Percentiles rank a stretch among this genome's conserved stretches.
Conservation (phyloP, 2,797 vertebrate species). For the Ptychadena robeensis region DNA sequence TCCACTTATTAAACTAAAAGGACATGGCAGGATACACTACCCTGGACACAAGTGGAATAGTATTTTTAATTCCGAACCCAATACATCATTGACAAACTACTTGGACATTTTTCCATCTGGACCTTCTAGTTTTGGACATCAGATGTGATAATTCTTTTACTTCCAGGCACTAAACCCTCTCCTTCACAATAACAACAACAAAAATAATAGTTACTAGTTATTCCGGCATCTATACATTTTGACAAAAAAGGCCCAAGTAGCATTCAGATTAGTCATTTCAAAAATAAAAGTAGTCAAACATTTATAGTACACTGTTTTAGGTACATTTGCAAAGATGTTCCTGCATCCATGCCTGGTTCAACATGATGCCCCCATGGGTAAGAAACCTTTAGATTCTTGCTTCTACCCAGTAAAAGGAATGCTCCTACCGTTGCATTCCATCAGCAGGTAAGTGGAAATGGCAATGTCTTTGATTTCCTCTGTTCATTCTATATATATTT, state of each 20-base stretch:
- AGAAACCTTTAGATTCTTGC: conserved; percentile 73
- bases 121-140: conserved; percentile 7
- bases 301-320: conserved; percentile 62
- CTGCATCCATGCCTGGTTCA: conserved; percentile 70
- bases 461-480: conserved; percentile 78
- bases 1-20: conserved; percentile 58
- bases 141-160: conserved; percentile 10
- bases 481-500: conserved; percentile 76
- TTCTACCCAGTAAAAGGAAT: conserved; percentile 74
- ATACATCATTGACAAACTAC: conserved; percentile 21
- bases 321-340: conserved; percentile 67
- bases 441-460: conserved; percentile 81
- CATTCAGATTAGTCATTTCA: conserved; percentile 63
- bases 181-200: conserved; percentile 55
- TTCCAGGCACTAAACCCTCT: conserved; percentile 48
- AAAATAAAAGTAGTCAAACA: conserved; percentile 64
- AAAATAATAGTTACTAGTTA: conserved; percentile 59
- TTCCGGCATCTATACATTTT: conserved; percentile 61
- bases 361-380: conserved; percentile 63
- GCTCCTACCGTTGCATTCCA: conserved; percentile 77
- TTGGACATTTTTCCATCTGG: conserved; percentile 13
- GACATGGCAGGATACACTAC: conserved; percentile 56
- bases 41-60: conserved; percentile 61
- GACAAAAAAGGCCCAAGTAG: conserved; percentile 28
- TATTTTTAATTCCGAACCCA: conserved; percentile 58